These are phyloP conservation scores for Pogonomyrmex californicus DNA, from an alignment of 1,140 invertebrate species.

Conservation along the genomic window DNA sequence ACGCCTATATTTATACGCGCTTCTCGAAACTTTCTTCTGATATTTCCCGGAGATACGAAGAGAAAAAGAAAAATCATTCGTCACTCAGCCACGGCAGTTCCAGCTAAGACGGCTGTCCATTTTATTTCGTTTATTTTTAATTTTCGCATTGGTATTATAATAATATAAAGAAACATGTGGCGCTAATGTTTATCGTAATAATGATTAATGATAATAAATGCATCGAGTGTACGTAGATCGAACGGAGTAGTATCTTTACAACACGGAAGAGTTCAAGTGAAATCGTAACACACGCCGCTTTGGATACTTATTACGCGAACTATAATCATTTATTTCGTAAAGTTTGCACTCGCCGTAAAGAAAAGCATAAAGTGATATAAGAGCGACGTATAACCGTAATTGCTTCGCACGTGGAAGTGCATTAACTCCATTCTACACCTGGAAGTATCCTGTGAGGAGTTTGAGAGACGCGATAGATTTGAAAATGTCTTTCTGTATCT, in stretches of 20 bases:
- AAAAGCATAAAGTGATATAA: conserved; percentile 59
- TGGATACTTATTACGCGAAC: conserved; percentile 33
- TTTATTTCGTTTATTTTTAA: conserved; percentile 17
- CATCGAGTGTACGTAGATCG: neutral
- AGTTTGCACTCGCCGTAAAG: conserved; percentile 43
- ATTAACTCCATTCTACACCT: neutral
- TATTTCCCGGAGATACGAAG: conserved; percentile 43
- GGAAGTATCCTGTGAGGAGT: neutral
- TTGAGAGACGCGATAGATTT: neutral
- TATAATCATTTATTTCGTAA: conserved; percentile 60
- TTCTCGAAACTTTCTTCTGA: conserved; percentile 54
- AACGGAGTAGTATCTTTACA: neutral
- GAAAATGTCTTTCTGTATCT: conserved; percentile 13
- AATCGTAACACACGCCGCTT: conserved; percentile 40
- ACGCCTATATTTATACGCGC: conserved; percentile 43
- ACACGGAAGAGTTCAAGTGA: conserved; percentile 35
- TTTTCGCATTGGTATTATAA: neutral
- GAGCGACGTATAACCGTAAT: conserved; percentile 35
- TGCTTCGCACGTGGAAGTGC: neutral
- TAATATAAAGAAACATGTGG: neutral
- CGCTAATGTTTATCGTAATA: neutral
- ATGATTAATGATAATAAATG: conserved; percentile 18
- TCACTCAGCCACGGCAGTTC: neutral
- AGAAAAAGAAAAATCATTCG: conserved; percentile 45
- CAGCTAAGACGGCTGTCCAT: neutral